Conservation (phyloP, 1,140 invertebrate genomes). For the Drosophila persimilis region DNA sequence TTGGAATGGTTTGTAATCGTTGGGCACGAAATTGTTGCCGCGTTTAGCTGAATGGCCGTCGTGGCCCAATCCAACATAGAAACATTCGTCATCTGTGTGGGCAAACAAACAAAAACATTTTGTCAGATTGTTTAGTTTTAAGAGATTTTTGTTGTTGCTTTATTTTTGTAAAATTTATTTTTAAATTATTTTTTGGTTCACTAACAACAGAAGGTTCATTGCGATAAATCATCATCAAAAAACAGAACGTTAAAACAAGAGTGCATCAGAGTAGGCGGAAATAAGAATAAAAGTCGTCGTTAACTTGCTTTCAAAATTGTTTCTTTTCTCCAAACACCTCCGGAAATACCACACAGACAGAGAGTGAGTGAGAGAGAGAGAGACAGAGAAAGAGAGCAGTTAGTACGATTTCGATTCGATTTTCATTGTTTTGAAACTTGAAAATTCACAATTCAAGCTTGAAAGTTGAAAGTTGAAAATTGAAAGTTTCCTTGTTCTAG, state of each 20-base stretch:
- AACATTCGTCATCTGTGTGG: conserved; percentile 95
- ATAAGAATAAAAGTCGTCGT: conserved; percentile 63
- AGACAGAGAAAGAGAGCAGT: conserved; percentile 58
- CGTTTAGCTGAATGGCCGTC: conserved; percentile 81
- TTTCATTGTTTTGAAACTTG: conserved; percentile 48
- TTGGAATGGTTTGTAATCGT: conserved; percentile 93
- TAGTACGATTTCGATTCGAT: conserved; percentile 68
- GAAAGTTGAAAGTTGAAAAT: conserved; percentile 45
- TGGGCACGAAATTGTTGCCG: conserved; percentile 90
- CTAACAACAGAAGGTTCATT: conserved; percentile 69
- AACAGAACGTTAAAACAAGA: conserved; percentile 70
- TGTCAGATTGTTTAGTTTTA: conserved; percentile 84
- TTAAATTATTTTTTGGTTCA: conserved; percentile 45
- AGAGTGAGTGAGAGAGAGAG: conserved; percentile 24
- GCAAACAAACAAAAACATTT: conserved; percentile 85
- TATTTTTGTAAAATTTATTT: too few species aligned
- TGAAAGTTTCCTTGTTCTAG: conserved; percentile 50
- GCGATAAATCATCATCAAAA: conserved; percentile 54
- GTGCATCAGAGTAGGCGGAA: conserved; percentile 75
- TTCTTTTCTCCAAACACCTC: conserved; percentile 53
- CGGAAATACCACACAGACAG: conserved; percentile 51
- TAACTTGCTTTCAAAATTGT: conserved; percentile 33
- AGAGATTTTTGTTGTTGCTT: conserved; percentile 45
- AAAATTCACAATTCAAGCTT: conserved; percentile 32
- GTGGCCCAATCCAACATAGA: conserved; percentile 94